phyloP scores from a whole-genome alignment of 2,113 vertebrate genomes.

The Neoarius graeffei region DNA sequence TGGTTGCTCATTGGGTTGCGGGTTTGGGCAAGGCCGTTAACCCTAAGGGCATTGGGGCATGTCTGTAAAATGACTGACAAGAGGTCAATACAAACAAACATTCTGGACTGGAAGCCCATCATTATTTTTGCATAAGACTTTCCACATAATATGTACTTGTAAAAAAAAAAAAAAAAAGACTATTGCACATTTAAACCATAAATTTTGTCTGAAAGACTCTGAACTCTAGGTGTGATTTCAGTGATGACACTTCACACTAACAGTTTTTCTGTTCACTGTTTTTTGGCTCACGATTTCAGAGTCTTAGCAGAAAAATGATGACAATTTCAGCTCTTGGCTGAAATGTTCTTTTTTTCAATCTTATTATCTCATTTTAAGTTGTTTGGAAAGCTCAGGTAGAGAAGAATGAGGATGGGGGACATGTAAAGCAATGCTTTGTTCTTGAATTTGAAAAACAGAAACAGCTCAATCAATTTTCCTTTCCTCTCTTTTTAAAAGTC shows the following conservation, averaged over 20 bases:
- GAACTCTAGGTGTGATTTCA: not conserved
- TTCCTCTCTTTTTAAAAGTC: not conserved
- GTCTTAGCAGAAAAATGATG: not conserved
- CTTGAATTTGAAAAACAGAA: slow-evolving; percentile 32
- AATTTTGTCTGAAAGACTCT: not conserved
- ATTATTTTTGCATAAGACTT: too few relatives aligned
- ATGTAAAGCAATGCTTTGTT: not conserved
- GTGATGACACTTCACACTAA: not conserved
- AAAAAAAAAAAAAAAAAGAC: not conserved
- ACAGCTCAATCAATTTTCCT: slow-evolving; percentile 15
- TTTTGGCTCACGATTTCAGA: not conserved
- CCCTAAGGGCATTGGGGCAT: not conserved
- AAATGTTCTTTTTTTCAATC: not conserved
- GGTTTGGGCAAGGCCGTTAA: too few relatives aligned
- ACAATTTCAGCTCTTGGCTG: not conserved
- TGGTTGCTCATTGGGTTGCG: not conserved
- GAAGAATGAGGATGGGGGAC: not conserved
- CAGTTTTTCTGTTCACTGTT: not conserved
- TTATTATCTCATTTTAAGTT: slow-evolving; percentile 1
- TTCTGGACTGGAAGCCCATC: too few relatives aligned
- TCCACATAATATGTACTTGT: too few relatives aligned
- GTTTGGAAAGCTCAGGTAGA: not conserved
- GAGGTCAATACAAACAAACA: not conserved
- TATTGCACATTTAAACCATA: not conserved
- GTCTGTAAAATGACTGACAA: not conserved